Evolutionary conservation across 1,140 invertebrate genomes (phyloP), one percentile per base, ranked within the genome.

Genomic region (Octopus bimaculoides): DNA sequence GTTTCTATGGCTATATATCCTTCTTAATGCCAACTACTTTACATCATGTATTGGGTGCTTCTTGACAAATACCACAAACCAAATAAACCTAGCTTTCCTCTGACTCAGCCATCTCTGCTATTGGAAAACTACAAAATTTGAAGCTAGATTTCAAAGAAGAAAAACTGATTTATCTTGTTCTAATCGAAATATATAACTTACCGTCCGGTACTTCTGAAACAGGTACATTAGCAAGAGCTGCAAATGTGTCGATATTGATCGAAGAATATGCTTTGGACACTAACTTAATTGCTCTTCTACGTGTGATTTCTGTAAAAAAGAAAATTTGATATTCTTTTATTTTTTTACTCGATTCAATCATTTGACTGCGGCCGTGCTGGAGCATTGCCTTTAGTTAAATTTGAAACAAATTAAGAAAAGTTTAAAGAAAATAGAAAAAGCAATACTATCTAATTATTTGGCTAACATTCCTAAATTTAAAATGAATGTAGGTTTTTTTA

Each of bases 231-330:
- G 94, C 92, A 92, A 96, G 94, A 73, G 92, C 6, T 54, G 93
- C 91, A 55, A 96, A 91, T 53, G 94, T 93, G 52, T 93, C 93
- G 41, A 94, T 86, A 81, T 92, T 92, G 80, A 96, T 93, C 1
- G 94, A 95, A 9, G 94, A 95, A 86, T 96, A 97, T 5, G 95
- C 95, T 81, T 93, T 92, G 3, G 93, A 92, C 80, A 96, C 94
- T 77, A 96, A 90, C 79, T 92, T 91, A 73, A 95, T 91, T 7
- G 94, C 94, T 88, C 94, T 90, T 87, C 93, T 92, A 81, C 93
- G 91, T n/a, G 94, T 92, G 84, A 92, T 92, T 84, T 95, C 95
- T 96, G 89, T 41, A 41, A 41, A 41, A 41, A 41, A n/a, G n/a
- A n/a, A 41, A 41, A 41, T 41, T 41, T 41, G 26, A 41, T 41